A percentile compares a stretch with the other conserved stretches of the same genome.
Conservation (phyloP, 2,113 vertebrate genomes). For the Passer montanus region DNA sequence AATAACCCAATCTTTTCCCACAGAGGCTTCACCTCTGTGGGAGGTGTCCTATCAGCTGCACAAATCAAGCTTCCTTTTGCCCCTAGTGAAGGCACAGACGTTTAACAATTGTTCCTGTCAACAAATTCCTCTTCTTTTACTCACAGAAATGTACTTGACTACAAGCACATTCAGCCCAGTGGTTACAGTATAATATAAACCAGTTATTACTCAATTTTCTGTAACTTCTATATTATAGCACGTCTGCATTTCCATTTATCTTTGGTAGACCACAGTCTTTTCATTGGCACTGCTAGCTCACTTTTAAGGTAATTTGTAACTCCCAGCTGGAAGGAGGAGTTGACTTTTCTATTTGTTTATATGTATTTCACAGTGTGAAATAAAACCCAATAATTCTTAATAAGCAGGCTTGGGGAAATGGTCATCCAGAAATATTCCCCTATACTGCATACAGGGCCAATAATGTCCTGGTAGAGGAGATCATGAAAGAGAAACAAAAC, state of each 20-base stretch:
- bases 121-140: background rate
- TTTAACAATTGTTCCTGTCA: background rate
- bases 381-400: background rate
- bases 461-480: background rate
- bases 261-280: constrained; percentile 27
- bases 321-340: background rate
- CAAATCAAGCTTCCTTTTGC: background rate
- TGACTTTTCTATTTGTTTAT: constrained; percentile 10
- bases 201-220: constrained; percentile 39
- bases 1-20: background rate
- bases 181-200: background rate
- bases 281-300: background rate
- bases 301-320: background rate
- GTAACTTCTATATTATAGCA: background rate
- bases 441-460: background rate
- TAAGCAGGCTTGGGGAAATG: background rate
- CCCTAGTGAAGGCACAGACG: background rate
- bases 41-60: background rate
- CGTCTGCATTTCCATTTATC: background rate
- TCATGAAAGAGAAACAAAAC: background rate
- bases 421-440: background rate
- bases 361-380: background rate
- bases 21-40: background rate
- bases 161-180: background rate
- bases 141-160: background rate